Evolutionary conservation across 2,797 vertebrate species (phyloP), one percentile per base, ranked within the genome.

Genomic region (Toxotes lorentzi): DNA sequence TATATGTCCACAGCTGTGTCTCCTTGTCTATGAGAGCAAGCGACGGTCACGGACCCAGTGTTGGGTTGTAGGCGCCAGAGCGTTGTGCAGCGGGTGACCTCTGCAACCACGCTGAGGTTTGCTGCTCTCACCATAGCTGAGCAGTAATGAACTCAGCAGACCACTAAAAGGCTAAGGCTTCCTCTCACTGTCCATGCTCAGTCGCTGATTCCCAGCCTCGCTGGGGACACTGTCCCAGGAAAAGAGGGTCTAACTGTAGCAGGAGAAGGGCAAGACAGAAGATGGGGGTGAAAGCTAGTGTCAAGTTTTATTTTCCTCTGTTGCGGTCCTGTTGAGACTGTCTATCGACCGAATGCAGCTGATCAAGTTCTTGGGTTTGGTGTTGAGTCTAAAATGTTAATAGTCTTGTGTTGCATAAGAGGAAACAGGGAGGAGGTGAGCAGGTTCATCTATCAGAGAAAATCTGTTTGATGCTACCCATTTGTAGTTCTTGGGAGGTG

Each of bases 61-160:
- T 67, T 3, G 32, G 70, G 73, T 56, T 68, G 79, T 87, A 84
- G 95, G 93, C 92, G 92, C 94, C 94, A 71, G 80, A 1, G 80
- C 86, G 87, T 87, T 92, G 89, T 89, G 88, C 76, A 72, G 51
- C 34, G 88, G 82, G 81, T 89, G 92, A 95, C 94, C 93, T 95
- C 93, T 88, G 85, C 60, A 88, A 93, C 93, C 92, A 87, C 90
- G 84, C 81, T 84, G 93, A 89, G 91, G 93, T 95, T 95, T 87
- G 68, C 19, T 79, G 92, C 85, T 92, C 88, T 94, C 83, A n/a
- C 91, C 90, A 87, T 89, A 91, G 86, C 90, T 90, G 83, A 73
- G 89, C 88, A 70, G 70, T 92, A 95, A 95, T 90, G 87, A 95
- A 94, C 87, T 92, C 93, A 87, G 84, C 86, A 91, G 91, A 93